Base-by-base conservation (phyloP, 1,140 invertebrate species). In the Ips typographus region DNA sequence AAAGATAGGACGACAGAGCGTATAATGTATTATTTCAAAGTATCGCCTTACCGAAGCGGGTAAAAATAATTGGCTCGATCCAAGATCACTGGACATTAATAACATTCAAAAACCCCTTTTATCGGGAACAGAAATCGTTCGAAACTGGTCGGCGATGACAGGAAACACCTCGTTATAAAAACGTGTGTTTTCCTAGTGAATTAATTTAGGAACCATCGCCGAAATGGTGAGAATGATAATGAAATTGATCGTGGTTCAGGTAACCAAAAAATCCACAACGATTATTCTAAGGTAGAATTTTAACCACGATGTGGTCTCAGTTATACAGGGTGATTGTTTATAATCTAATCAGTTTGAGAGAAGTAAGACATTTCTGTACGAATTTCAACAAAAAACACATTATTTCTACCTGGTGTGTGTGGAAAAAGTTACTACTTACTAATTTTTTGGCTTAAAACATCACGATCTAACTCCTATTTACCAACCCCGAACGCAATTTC, bases 221-320 rank as follows among this genome's bases (percentile, higher is more conserved):
- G 22, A 49, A 49, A 49, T 49, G 44, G 44, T 49, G 44, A 49
- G 44, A 49, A 49, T 8, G 44, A 49, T 49, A 49, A 49, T 49
- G 44, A 22, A 49, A 49, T 49, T 49, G 44, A 49, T 49, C 44
- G 22, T 22, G 22, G 22, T 22, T 22, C 22, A 22, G 22, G 22
- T 22, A 22, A 22, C 22, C 22, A 22, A 22, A 22, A 0, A 22
- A 22, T 22, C 22, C 22, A 22, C 22, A 22, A 22, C 22, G 22
- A 22, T 22, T 22, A 22, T 22, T 22, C 22, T 22, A 22, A 22
- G 22, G 22, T 22, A 22, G 22, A 22, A 22, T 22, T 22, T 22
- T 22, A 22, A 22, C 22, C 22, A 22, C 22, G 22, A 22, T 22
- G 22, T 22, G 22, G 22, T 22, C 0, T 22, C 22, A 22, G 22